Evolutionary conservation across 1,140 invertebrate genomes (phyloP).

Genomic region (Goniozus legneri): DNA sequence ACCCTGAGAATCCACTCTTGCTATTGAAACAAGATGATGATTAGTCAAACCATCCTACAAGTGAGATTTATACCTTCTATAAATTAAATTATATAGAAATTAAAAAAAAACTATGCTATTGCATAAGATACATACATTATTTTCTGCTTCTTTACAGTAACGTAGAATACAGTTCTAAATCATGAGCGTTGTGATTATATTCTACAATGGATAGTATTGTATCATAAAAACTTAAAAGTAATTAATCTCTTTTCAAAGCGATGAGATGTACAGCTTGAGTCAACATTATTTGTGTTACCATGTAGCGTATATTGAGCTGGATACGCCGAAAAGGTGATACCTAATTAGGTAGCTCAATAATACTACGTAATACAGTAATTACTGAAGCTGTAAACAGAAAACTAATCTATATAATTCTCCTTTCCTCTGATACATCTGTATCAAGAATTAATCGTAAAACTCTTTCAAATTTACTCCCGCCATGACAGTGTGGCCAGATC

Average conservation of each 20-base stretch:
- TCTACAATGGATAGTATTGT: conserved; percentile 94
- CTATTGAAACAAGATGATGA: conserved; percentile 78
- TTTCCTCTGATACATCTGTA: conserved; percentile 60
- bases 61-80: conserved; percentile 1
- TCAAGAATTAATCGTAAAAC: conserved; percentile 86
- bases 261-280: conserved; percentile 81
- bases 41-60: conserved; percentile 79
- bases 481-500: too few relatives aligned
- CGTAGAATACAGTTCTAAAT: conserved; percentile 92
- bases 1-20: conserved; percentile 92
- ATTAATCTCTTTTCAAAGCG: conserved; percentile 78
- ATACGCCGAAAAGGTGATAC: conserved; percentile 75
- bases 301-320: conserved; percentile 83
- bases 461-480: conserved; percentile 88
- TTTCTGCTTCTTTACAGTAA: conserved; percentile 97
- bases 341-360: conserved; percentile 5
- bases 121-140: conserved; percentile 63
- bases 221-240: conserved; percentile 90
- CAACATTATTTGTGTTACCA: conserved; percentile 89
- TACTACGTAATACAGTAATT: conserved; percentile 8
- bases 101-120: neutral
- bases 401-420: conserved; percentile 65
- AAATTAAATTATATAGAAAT: neutral
- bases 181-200: conserved; percentile 89
- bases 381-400: conserved; percentile 4